Base-by-base conservation (phyloP, 1,140 invertebrate species). In the Chrysomallon squamiferum region DNA sequence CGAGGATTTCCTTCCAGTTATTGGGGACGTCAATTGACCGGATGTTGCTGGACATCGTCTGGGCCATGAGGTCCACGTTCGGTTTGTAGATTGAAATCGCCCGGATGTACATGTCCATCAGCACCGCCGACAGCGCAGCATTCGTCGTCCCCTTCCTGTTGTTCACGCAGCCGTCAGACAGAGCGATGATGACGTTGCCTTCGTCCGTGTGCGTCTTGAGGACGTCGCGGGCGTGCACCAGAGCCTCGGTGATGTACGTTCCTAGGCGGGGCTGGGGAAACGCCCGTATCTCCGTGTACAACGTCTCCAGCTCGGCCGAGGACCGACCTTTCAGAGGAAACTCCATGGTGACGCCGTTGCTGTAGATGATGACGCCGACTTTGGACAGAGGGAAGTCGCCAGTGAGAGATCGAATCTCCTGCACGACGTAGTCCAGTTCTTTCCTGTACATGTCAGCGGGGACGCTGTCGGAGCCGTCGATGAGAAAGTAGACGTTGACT, bases 391-490 rank as follows among this genome's bases (percentile, higher is more conserved):
- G 22, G 38, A 38, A 59, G 22, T 25, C 25, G 27, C 11, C 25
- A 25, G 58, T 59, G 20, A 59, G 30, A 3, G 20, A 38, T 43
- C 58, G n/a, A 22, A 59, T 59, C 20, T 33, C 58, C 22, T 20
- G 22, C 20, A 35, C 38, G 13, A 59, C 22, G 35, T 35, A 38
- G 25, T 41, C 22, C n/a, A 20, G 32, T n/a, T 30, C 58, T n/a
- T 41, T 33, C 32, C 25, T 22, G 58, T 35, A 59, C 18, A 30
- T 35, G 22, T 41, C 22, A 11, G 41, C 22, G 15, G 58, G 38
- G 32, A 59, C 38, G 38, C 58, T 59, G 58, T 59, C 58, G 15
- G 58, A 59, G 20, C 58, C 58, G 27, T 59, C 58, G 9, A 59
- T 22, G 13, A 59, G 22, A 22, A 59, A 59, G 33, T 35, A 25